Percentiles rank a stretch among this genome's conserved stretches.
phyloP scores from a whole-genome alignment of 2,113 vertebrate species.

The Anarhynchus alexandrinus region DNA sequence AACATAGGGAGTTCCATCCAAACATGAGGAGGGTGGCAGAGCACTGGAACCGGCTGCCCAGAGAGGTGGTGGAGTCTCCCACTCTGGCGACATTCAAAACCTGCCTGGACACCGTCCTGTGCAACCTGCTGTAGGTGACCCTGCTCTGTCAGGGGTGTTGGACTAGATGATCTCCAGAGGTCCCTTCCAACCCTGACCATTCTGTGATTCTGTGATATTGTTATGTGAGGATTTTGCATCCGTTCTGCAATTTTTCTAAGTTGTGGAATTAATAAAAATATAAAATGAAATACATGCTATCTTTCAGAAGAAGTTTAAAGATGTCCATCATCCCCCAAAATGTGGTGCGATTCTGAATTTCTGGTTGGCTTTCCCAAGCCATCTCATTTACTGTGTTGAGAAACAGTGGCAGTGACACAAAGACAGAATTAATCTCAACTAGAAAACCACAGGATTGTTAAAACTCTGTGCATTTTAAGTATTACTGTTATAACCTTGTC shows the following conservation, averaged over 20 bases:
- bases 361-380: background rate
- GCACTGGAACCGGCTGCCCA: too few species aligned
- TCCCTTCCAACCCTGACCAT: too few species aligned
- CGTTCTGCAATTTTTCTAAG: background rate
- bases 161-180: too few species aligned
- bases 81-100: too few species aligned
- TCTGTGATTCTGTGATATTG: background rate
- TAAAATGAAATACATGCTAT: background rate
- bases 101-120: too few species aligned
- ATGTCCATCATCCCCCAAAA: background rate
- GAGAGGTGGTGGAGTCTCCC: too few species aligned
- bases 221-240: background rate
- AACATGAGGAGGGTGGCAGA: too few species aligned
- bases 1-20: too few species aligned
- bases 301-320: background rate
- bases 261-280: background rate
- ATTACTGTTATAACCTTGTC: background rate
- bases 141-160: too few species aligned
- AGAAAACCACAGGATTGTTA: background rate
- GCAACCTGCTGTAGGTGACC: too few species aligned
- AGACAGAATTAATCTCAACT: background rate
- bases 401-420: background rate
- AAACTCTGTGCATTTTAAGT: background rate
- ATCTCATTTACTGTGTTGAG: background rate
- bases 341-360: background rate